Evolutionary conservation across 2,797 vertebrate genomes (phyloP).

Genomic region (Ficedula albicollis): DNA sequence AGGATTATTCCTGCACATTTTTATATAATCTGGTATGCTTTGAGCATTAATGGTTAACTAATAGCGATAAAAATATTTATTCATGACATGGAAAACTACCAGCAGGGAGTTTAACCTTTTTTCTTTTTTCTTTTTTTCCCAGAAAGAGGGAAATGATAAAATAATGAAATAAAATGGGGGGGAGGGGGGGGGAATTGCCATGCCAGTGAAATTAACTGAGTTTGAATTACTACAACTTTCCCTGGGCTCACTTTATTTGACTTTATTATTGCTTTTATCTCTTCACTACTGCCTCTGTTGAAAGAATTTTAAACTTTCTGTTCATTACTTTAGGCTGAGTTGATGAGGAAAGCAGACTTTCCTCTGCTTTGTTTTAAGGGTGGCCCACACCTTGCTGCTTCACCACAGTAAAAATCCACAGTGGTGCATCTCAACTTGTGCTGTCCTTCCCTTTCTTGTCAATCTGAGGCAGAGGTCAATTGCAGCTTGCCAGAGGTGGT

Average conservation of each 20-base stretch:
- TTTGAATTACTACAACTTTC: background rate
- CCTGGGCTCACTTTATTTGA: background rate
- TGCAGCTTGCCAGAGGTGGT: fast-evolving
- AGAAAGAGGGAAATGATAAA: background rate
- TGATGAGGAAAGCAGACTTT: background rate
- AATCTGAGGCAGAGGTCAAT: background rate
- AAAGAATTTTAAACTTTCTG: background rate
- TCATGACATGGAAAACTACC: background rate
- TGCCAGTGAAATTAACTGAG: background rate
- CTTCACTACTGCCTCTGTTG: background rate
- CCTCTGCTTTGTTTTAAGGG: background rate
- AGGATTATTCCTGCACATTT: constrained; percentile 3
- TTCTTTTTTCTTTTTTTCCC: background rate
- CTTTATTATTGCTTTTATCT: background rate
- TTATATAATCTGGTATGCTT: background rate
- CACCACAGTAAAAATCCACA: background rate
- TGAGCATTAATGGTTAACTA: constrained; percentile 1
- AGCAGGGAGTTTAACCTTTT: background rate
- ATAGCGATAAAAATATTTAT: background rate
- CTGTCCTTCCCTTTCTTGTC: background rate
- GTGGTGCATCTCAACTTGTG: fast-evolving
- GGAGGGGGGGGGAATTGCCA: no score
- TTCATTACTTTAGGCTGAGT: background rate
- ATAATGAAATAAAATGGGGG: background rate
- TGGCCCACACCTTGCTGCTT: background rate